These are phyloP conservation scores for Thermophis baileyi DNA, from an alignment of 2,113 vertebrate species.

Conservation along the genomic window DNA sequence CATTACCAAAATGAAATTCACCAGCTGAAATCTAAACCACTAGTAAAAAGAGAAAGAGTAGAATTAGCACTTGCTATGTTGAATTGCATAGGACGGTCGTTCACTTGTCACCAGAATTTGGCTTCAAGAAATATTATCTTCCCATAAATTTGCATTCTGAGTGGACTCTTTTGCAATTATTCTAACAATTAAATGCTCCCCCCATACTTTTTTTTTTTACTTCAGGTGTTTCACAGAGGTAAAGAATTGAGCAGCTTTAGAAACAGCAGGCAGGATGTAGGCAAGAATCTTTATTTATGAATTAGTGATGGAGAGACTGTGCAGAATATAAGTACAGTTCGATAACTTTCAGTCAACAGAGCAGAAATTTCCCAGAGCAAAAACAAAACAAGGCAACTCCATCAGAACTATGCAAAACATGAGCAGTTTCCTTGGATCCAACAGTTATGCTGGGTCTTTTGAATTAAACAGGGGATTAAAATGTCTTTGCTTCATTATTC, in stretches of 20 bases:
- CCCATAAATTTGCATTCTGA: not conserved
- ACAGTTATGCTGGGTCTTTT: not conserved
- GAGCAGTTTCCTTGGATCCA: not conserved
- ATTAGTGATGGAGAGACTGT: not conserved
- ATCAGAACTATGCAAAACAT: not conserved
- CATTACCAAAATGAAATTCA: not conserved
- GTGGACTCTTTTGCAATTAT: not conserved
- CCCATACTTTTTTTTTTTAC: not conserved
- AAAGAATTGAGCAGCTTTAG: not conserved
- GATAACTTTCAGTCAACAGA: not conserved
- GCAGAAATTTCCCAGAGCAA: not conserved
- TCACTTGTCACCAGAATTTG: no score
- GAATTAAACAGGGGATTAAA: not conserved
- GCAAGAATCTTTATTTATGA: constrained; percentile 8
- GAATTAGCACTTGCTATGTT: not conserved
- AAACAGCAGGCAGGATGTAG: not conserved
- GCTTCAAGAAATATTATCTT: not conserved
- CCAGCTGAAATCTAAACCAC: not conserved
- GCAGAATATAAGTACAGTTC: not conserved
- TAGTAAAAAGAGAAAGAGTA: not conserved
- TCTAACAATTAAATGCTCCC: not conserved
- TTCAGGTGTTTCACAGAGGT: rapidly evolving
- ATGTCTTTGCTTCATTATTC: not conserved
- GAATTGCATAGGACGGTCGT: not conserved
- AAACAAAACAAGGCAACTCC: not conserved